phyloP scores from a whole-genome alignment of 2,797 vertebrate genomes.

The Enteromius paludinosus region DNA sequence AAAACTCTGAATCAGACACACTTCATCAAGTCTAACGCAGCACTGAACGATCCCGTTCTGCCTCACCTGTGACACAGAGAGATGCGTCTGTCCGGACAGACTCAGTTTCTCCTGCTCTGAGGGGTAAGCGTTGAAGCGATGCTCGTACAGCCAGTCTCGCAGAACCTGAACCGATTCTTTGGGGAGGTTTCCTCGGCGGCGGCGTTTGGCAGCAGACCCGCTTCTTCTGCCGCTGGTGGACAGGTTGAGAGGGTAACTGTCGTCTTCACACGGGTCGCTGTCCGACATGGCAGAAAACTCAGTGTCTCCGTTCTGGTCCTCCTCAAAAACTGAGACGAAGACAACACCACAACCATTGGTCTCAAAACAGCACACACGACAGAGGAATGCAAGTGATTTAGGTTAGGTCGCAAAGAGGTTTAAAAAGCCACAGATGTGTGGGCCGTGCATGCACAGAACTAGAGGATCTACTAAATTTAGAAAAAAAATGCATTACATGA shows the following conservation, averaged over 20 bases:
- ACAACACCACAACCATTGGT: constrained; percentile 1
- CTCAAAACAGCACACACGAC: not conserved
- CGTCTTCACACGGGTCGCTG: constrained; percentile 86
- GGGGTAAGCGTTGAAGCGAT: constrained; percentile 95
- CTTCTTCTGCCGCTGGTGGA: constrained; percentile 67
- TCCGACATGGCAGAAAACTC: constrained; percentile 84
- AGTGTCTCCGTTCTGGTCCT: constrained; percentile 73
- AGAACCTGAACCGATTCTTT: constrained; percentile 95
- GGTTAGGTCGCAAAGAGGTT: not conserved
- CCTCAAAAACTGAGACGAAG: constrained; percentile 73
- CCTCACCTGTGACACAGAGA: constrained; percentile 92
- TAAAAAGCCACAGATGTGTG: not conserved
- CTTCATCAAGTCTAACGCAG: too few species aligned
- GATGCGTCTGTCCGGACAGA: constrained; percentile 88
- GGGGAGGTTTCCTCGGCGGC: constrained; percentile 93
- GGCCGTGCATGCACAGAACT: not conserved
- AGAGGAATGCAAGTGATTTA: not conserved
- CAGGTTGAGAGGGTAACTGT: constrained; percentile 83
- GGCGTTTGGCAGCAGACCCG: constrained; percentile 83
- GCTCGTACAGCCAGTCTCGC: constrained; percentile 93
- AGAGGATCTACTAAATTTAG: not conserved
- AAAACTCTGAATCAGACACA: too few species aligned
- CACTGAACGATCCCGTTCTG: too few species aligned
- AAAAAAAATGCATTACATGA: not conserved
- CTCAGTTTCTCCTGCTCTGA: constrained; percentile 95